Conservation (phyloP, 2,888 invertebrate genomes). For the Papilio protenor region DNA sequence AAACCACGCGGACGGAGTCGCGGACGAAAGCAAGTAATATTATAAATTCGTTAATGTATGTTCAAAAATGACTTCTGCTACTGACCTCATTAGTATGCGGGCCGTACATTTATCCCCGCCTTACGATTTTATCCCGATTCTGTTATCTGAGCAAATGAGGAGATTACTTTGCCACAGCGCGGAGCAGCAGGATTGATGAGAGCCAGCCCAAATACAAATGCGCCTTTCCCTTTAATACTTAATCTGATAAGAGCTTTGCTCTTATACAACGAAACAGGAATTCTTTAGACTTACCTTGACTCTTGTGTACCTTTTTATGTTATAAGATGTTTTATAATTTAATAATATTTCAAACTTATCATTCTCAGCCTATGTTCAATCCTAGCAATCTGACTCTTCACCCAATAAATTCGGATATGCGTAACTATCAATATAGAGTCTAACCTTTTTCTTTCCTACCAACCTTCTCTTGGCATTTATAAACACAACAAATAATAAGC, state of each 20-base stretch:
- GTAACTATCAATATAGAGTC: too few relatives aligned
- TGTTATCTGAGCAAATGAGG: conserved; percentile 36
- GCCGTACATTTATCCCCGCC: conserved; percentile 19
- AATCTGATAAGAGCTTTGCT: conserved; percentile 38
- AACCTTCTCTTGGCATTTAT: too few relatives aligned
- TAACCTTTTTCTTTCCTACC: too few relatives aligned
- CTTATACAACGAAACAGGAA: neutral
- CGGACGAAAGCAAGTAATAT: too few relatives aligned
- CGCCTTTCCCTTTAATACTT: conserved; percentile 24
- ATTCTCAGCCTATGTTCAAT: too few relatives aligned
- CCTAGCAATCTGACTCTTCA: too few relatives aligned
- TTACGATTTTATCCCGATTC: conserved; percentile 22
- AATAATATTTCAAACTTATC: too few relatives aligned
- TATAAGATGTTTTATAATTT: conserved; percentile 44
- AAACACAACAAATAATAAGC: too few relatives aligned
- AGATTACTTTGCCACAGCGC: conserved; percentile 36
- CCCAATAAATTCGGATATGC: too few relatives aligned
- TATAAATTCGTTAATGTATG: neutral
- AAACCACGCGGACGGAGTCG: too few relatives aligned
- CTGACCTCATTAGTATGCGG: conserved; percentile 10
- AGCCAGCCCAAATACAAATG: conserved; percentile 31
- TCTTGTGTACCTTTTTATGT: neutral
- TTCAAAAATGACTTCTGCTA: neutral
- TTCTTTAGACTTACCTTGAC: neutral
- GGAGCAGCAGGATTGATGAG: conserved; percentile 32